These are phyloP conservation scores for Eupithecia subfuscata DNA, from an alignment of 2,888 invertebrate species.

Conservation along the genomic window DNA sequence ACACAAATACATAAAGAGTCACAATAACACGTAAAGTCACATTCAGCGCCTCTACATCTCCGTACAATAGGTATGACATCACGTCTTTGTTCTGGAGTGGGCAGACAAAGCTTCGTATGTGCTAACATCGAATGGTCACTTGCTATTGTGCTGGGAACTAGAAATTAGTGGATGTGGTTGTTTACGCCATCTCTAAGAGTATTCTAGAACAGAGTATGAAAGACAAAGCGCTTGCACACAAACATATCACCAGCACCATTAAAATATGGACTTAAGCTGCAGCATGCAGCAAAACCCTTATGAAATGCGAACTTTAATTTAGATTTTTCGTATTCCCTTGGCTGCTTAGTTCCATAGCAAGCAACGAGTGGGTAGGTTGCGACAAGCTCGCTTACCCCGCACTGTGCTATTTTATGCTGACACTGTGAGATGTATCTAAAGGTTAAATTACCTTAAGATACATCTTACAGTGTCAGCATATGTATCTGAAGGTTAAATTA, in stretches of 20 bases:
- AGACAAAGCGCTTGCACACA: background rate
- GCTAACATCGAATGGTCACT: constrained; percentile 57
- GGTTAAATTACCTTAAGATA: too few species aligned
- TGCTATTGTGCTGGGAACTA: constrained; percentile 40
- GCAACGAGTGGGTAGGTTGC: background rate
- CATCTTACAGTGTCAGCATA: too few species aligned
- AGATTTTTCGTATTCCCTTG: background rate
- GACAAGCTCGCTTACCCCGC: background rate
- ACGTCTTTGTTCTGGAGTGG: constrained; percentile 77
- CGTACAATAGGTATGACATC: constrained; percentile 67
- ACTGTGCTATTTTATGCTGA: background rate
- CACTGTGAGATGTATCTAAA: too few species aligned
- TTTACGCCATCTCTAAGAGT: background rate
- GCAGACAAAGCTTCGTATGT: constrained; percentile 72
- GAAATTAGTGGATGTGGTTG: constrained; percentile 35
- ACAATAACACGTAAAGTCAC: constrained; percentile 8
- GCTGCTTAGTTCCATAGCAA: background rate
- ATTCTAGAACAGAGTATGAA: background rate
- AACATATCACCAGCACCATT: too few species aligned
- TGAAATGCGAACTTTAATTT: background rate
- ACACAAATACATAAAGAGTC: constrained; percentile 1
- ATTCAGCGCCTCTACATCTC: constrained; percentile 18
- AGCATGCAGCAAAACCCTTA: background rate
- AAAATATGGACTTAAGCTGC: too few species aligned
- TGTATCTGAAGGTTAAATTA: too few species aligned